phyloP scores from a whole-genome alignment of 2,888 invertebrate genomes.

The Reticulitermes lucifugus region DNA sequence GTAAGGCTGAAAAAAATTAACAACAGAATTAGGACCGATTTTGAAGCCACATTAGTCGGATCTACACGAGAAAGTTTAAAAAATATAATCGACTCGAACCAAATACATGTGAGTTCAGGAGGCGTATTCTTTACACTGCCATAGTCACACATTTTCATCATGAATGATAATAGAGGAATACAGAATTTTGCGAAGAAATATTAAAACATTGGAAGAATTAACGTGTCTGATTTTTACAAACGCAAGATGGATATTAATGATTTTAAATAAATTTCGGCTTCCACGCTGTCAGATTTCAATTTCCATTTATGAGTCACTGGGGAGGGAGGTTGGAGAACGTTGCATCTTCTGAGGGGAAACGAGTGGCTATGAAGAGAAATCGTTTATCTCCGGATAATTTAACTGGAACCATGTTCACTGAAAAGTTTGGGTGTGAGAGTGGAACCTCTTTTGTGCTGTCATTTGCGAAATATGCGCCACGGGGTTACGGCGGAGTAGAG shows the following conservation, averaged over 20 bases:
- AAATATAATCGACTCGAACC: too few species aligned
- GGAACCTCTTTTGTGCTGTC: not conserved
- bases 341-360: too few species aligned
- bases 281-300: not conserved
- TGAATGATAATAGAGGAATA: too few species aligned
- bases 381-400: conserved; percentile 3
- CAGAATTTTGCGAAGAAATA: too few species aligned
- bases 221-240: too few species aligned
- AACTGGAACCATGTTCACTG: conserved; percentile 7
- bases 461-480: conserved; percentile 1
- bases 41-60: too few species aligned
- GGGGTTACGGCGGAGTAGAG: not conserved
- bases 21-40: too few species aligned
- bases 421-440: not conserved
- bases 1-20: too few species aligned
- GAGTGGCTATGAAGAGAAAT: not conserved
- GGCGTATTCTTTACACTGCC: not conserved
- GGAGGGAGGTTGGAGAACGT: not conserved
- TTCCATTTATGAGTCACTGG: not conserved
- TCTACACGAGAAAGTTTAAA: too few species aligned
- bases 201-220: too few species aligned
- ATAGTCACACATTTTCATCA: not conserved
- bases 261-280: not conserved
- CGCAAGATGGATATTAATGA: not conserved
- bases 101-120: too few species aligned